Conservation (phyloP, 1,140 invertebrate species). For the Whitmania pigra region DNA sequence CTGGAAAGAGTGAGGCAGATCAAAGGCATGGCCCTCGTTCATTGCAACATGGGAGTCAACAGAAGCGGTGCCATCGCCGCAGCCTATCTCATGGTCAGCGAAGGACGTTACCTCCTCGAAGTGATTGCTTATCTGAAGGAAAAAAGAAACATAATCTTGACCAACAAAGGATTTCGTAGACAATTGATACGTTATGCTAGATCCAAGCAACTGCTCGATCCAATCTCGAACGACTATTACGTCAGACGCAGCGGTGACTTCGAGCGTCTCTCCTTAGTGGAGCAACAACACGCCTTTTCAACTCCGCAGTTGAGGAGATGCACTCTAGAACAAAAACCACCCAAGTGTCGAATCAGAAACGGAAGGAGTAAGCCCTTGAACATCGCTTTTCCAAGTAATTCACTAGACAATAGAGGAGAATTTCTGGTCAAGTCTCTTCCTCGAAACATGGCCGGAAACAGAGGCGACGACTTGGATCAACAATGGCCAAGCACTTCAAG, state of each 20-base stretch:
- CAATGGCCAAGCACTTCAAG: not conserved
- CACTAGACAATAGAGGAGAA: not conserved
- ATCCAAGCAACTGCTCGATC: constrained; percentile 18
- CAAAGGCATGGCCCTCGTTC: constrained; percentile 19
- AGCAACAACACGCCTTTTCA: not conserved
- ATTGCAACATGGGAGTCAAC: constrained; percentile 25
- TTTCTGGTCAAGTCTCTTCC: not conserved
- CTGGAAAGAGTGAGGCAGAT: constrained; percentile 18
- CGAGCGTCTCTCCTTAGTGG: too few species aligned
- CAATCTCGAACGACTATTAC: not conserved
- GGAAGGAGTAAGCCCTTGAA: too few species aligned
- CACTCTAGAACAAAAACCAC: not conserved
- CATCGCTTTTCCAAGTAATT: too few species aligned
- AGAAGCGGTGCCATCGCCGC: constrained; percentile 23
- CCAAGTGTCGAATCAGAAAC: too few species aligned
- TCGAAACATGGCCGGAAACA: not conserved
- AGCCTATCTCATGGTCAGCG: constrained; percentile 22
- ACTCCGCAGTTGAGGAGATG: not conserved
- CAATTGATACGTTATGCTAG: constrained; percentile 21
- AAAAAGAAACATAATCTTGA: constrained; percentile 20
- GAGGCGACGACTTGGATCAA: not conserved
- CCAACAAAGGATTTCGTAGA: constrained; percentile 22
- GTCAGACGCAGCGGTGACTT: not conserved
- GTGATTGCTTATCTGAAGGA: constrained; percentile 23
- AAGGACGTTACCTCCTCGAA: constrained; percentile 19